Evolutionary conservation across 37 sponge, comb jelly and placozoan species (phyloP).

Genomic region (Amphimedon queenslandica): DNA sequence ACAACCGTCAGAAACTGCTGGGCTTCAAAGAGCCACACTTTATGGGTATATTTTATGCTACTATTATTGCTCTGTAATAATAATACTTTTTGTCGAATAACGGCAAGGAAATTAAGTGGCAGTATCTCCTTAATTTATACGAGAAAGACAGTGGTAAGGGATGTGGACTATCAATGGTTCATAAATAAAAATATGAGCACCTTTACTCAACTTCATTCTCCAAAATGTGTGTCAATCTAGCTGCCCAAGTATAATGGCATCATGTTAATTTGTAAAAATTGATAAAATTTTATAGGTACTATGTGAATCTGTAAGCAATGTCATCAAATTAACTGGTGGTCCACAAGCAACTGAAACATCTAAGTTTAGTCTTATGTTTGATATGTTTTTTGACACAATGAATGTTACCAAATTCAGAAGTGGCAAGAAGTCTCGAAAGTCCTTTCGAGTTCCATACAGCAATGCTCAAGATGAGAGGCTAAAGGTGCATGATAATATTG

Average conservation of each 20-base stretch:
- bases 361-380: neutral
- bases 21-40: too few relatives aligned
- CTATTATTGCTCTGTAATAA: too few relatives aligned
- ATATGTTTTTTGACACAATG: neutral
- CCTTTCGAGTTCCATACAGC: neutral
- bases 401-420: neutral
- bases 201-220: neutral
- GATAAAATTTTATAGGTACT: neutral
- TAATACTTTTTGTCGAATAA: too few relatives aligned
- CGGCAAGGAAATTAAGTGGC: too few relatives aligned
- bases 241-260: slow-evolving; percentile 18
- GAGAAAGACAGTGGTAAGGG: neutral
- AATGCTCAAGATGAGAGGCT: neutral
- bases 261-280: neutral
- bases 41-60: too few relatives aligned
- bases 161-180: neutral
- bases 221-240: slow-evolving; percentile 25
- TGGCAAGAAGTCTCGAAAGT: neutral
- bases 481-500: neutral
- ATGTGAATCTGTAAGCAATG: neutral
- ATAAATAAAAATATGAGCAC: slow-evolving; percentile 19
- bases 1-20: too few relatives aligned
- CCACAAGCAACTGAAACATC: neutral
- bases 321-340: neutral
- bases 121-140: neutral